Percentiles rank a stretch among this genome's conserved stretches.
phyloP scores from a whole-genome alignment of 2,888 invertebrate genomes.

The Dyspetes luteomarginatus region DNA sequence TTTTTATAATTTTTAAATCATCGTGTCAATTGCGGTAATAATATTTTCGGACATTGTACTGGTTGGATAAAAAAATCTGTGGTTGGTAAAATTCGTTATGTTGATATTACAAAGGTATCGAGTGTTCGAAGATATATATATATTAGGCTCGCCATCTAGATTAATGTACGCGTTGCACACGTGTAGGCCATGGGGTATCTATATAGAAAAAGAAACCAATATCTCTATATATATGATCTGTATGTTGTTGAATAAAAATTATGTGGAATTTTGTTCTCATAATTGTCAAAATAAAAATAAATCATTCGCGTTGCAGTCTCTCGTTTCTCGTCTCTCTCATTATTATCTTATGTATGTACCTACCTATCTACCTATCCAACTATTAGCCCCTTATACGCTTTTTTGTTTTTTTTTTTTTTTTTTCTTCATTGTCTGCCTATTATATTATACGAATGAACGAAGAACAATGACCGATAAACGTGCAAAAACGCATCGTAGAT shows the following conservation, averaged over 20 bases:
- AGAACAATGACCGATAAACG: conserved; percentile 61
- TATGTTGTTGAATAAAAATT: neutral
- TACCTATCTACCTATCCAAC: conserved; percentile 71
- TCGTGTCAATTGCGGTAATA: neutral
- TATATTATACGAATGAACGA: conserved; percentile 65
- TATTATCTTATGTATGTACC: conserved; percentile 64
- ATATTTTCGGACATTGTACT: neutral
- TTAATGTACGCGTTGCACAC: neutral
- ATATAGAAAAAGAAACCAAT: neutral
- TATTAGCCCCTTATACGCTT: conserved; percentile 65
- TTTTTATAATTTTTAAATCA: neutral
- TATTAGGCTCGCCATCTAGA: neutral
- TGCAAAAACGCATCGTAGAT: conserved; percentile 63
- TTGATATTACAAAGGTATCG: too few relatives aligned
- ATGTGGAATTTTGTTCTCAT: neutral
- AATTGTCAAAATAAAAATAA: conserved; percentile 10
- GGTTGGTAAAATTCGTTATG: too few relatives aligned
- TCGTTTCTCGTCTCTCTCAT: conserved; percentile 53
- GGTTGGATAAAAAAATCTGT: neutral
- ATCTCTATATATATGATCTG: neutral
- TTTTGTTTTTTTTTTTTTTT: conserved; percentile 11
- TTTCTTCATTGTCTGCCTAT: conserved; percentile 61
- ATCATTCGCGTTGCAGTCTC: conserved; percentile 55
- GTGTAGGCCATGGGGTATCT: neutral
- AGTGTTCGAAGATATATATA: neutral